These are phyloP conservation scores for Scaptomyza cyrtandrae DNA, from an alignment of 2,888 invertebrate species.

Conservation along the genomic window DNA sequence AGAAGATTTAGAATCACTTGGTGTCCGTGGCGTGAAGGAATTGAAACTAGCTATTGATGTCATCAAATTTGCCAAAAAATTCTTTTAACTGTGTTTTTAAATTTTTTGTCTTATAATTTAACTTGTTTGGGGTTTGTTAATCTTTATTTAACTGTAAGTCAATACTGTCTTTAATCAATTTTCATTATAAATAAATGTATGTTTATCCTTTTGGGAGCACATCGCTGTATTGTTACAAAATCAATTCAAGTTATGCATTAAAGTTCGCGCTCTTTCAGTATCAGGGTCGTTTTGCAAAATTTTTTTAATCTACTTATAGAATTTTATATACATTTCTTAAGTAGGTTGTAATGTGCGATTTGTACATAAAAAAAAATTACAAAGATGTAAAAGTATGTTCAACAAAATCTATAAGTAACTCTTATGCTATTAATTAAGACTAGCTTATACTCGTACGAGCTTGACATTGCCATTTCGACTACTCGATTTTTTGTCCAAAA, in stretches of 20 bases:
- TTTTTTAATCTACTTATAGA: neutral
- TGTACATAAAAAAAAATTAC: neutral
- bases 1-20: slow-evolving; percentile 69
- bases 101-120: slow-evolving; percentile 5
- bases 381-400: neutral
- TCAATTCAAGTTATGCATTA: neutral
- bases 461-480: neutral
- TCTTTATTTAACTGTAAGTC: neutral
- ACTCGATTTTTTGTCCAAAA: neutral
- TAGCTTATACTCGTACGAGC: neutral
- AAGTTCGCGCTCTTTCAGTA: neutral
- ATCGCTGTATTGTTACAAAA: neutral
- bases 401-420: neutral
- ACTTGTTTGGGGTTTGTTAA: slow-evolving; percentile 11
- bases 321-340: neutral
- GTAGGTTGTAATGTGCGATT: neutral
- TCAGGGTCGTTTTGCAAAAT: neutral
- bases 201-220: neutral
- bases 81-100: slow-evolving; percentile 38
- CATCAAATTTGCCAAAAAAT: slow-evolving; percentile 59
- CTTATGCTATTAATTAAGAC: neutral
- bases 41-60: slow-evolving; percentile 55
- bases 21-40: slow-evolving; percentile 67
- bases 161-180: neutral
- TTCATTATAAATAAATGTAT: neutral